phyloP scores from a whole-genome alignment of 2,797 vertebrate genomes.

The Austrolebias charrua region DNA sequence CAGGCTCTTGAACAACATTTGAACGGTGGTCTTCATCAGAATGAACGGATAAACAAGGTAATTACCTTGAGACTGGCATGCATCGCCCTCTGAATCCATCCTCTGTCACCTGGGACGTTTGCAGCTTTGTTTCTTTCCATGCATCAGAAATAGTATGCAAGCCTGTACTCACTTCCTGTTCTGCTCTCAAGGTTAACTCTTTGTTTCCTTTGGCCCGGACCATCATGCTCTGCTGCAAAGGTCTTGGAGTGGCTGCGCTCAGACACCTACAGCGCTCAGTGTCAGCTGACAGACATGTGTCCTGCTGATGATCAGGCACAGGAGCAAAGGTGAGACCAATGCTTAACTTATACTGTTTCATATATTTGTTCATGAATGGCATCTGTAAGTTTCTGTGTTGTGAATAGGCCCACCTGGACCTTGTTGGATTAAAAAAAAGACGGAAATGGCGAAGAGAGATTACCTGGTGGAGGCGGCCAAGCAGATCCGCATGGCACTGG shows the following conservation, averaged over 20 bases:
- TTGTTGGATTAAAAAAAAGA: slow-evolving; percentile 57
- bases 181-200: slow-evolving; percentile 52
- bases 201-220: slow-evolving; percentile 46
- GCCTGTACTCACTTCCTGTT: slow-evolving; percentile 61
- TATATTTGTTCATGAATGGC: background rate
- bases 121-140: slow-evolving; percentile 38
- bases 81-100: slow-evolving; percentile 43
- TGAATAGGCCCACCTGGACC: slow-evolving; percentile 73
- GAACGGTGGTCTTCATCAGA: background rate
- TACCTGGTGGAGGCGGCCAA: slow-evolving; percentile 96
- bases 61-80: background rate
- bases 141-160: slow-evolving; percentile 44
- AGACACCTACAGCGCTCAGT: slow-evolving; percentile 21
- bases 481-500: slow-evolving; percentile 94
- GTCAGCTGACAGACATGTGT: slow-evolving; percentile 59
- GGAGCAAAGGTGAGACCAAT: slow-evolving; percentile 59
- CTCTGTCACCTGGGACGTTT: slow-evolving; percentile 24
- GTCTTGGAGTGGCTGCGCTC: slow-evolving; percentile 24
- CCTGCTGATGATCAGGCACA: slow-evolving; percentile 46
- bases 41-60: background rate
- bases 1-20: background rate
- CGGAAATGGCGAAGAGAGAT: slow-evolving; percentile 86
- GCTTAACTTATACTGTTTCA: background rate
- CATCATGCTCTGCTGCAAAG: slow-evolving; percentile 53
- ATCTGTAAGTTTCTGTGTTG: slow-evolving; percentile 36